Evolutionary conservation across 1,140 invertebrate genomes (phyloP).

Genomic region (Arctopsyche grandis): DNA sequence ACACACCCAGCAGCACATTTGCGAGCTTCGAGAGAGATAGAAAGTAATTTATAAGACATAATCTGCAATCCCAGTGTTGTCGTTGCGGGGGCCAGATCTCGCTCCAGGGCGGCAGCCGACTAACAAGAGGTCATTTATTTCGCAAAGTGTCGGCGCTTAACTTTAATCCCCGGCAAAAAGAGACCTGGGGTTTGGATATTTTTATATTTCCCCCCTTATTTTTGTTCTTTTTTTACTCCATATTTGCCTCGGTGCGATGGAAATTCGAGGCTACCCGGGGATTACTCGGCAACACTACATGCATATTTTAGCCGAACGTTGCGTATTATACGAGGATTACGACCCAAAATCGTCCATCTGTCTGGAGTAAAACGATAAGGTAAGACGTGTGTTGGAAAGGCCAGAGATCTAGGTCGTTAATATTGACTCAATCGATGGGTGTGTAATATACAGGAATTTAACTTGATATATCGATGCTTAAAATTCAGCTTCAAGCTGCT

Average conservation of each 20-base stretch:
- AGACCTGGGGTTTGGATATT: background rate
- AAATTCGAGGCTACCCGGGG: background rate
- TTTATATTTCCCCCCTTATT: background rate
- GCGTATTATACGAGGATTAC: too few species aligned
- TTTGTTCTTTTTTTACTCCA: background rate
- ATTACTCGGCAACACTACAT: background rate
- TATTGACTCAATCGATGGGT: background rate
- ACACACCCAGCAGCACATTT: background rate
- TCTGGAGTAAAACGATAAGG: too few species aligned
- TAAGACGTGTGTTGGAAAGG: too few species aligned
- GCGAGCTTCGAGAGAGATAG: constrained; percentile 22
- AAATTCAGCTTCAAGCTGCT: too few species aligned
- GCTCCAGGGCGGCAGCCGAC: constrained; percentile 32
- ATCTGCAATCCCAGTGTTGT: constrained; percentile 48
- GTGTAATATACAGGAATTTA: too few species aligned
- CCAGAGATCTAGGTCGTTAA: background rate
- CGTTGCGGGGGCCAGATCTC: constrained; percentile 4
- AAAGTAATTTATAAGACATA: constrained; percentile 53
- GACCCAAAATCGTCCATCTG: too few species aligned
- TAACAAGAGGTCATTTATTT: constrained; percentile 54
- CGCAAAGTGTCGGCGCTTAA: constrained; percentile 50
- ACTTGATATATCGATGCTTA: too few species aligned
- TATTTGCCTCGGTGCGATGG: background rate
- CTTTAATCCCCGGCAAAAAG: constrained; percentile 47
- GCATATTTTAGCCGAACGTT: too few species aligned